phyloP scores from a whole-genome alignment of 2,113 vertebrate species.

The Lampris megalopsis region DNA sequence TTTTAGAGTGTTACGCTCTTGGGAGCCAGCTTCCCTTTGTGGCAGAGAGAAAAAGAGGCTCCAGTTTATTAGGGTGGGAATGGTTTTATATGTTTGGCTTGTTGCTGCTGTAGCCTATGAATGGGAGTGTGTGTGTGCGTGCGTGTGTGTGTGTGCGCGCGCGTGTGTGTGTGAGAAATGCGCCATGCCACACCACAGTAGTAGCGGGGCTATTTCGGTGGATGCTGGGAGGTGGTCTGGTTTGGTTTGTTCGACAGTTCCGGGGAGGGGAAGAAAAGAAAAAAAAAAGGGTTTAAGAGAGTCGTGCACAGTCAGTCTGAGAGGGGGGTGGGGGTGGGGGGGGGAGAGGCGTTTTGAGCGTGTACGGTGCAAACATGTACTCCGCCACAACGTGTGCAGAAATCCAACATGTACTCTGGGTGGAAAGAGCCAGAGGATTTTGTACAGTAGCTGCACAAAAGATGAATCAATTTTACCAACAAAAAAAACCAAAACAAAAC shows the following conservation, averaged over 20 bases:
- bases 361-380: conserved; percentile 30
- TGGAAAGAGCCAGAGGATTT: conserved; percentile 46
- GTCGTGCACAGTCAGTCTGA: conserved; percentile 9
- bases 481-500: conserved; percentile 42
- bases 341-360: conserved; percentile 36
- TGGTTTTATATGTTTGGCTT: conserved; percentile 77
- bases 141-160: conserved; percentile 8
- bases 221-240: conserved; percentile 61
- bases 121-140: conserved; percentile 52
- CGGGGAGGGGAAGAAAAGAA: background rate
- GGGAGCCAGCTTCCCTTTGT: conserved; percentile 71
- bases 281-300: conserved; percentile 5
- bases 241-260: conserved; percentile 63
- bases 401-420: conserved; percentile 14
- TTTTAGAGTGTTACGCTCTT: conserved; percentile 50
- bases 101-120: conserved; percentile 58
- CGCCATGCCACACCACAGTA: conserved; percentile 52
- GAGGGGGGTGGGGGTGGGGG: background rate
- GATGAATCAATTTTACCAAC: background rate
- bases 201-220: conserved; percentile 62
- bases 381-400: conserved; percentile 28
- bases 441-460: conserved; percentile 48
- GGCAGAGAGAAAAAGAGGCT: conserved; percentile 51
- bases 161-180: conserved; percentile 68
- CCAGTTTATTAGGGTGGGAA: conserved; percentile 75